Percentiles rank a stretch among this genome's conserved stretches.
Evolutionary conservation across 2,797 vertebrate species (phyloP).

Genomic region (Pogoniulus pusillus): DNA sequence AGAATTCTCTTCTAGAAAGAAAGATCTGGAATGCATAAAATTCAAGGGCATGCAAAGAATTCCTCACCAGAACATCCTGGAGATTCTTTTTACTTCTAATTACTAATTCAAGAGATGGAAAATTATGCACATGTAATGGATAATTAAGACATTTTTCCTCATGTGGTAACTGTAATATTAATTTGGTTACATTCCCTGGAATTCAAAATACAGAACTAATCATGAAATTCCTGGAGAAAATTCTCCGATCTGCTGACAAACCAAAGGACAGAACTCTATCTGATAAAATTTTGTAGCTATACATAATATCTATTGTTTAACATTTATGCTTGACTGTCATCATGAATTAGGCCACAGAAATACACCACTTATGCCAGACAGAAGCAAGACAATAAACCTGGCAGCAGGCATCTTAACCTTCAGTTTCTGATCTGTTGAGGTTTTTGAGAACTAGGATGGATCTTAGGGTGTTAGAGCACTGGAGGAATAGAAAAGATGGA

Average conservation of each 20-base stretch:
- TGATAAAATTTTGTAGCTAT: not conserved
- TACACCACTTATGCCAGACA: not conserved
- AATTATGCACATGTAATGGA: not conserved
- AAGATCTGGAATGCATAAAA: not conserved
- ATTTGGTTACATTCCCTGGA: not conserved
- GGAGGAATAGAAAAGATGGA: not conserved
- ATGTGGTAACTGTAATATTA: not conserved
- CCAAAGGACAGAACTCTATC: not conserved
- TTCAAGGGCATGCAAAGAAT: not conserved
- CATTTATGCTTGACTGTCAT: not conserved
- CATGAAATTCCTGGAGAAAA: not conserved
- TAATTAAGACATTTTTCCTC: not conserved
- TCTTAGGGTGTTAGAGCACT: not conserved
- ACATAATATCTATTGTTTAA: not conserved
- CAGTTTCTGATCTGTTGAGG: not conserved
- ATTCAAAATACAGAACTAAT: not conserved
- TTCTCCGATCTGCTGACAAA: not conserved
- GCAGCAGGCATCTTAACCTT: not conserved
- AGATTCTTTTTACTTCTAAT: not conserved
- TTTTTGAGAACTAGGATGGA: not conserved
- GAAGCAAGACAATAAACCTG: not conserved
- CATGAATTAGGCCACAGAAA: not conserved
- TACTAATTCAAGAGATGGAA: not conserved
- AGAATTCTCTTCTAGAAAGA: not conserved
- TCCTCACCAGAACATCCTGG: not conserved